Evolutionary conservation across 2,113 vertebrate genomes (phyloP), one percentile per base, ranked within the genome.

Genomic region (Lophura nycthemera): DNA sequence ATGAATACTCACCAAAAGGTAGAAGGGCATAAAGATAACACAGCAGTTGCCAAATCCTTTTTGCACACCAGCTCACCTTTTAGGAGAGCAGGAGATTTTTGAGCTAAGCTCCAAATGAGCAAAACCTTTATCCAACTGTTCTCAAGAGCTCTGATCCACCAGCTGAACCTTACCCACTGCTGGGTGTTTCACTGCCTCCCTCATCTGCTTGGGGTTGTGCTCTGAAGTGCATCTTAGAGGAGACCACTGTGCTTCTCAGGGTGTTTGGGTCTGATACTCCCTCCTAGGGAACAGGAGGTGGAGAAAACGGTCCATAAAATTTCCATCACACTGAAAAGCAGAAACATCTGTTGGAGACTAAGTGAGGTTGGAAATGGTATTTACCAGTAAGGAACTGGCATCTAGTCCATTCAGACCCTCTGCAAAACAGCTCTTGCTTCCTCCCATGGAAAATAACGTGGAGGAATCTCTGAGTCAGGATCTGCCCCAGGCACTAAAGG

Each of bases 251-350:
- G 9, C 64, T 92, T 89, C 76, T 76, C 25, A 83, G 82, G 88
- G 73, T 40, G 40, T 91, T 92, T 92, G 88, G 89, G 38, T 52
- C 59, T 81, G 70, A 83, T 79, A 61, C 79, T 75, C 40, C 22
- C 38, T 92, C 59, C 74, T 52, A 75, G 81, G 75, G 71, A 95
- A 91, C 59, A 89, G 77, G 83, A 89, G 69, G 70, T 90, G 86
- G 67, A 86, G 86, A 97, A 96, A 96, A 96, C 80, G 90, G 95
- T 87, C 91, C 89, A 93, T 94, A 76, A 97, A 93, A 94, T 96
- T 97, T 90, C 92, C 91, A 84, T 96, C 95, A 80, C 66, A 42
- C 40, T 52, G 92, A 82, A 95, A 96, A 97, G 89, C 93, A 95
- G 90, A 97, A 95, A 95, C 94, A 93, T 96, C 91, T 97, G 96